Percentiles rank a stretch among this genome's conserved stretches.
Conservation (phyloP, 2,113 vertebrate species). For the Platysteira castanea region DNA sequence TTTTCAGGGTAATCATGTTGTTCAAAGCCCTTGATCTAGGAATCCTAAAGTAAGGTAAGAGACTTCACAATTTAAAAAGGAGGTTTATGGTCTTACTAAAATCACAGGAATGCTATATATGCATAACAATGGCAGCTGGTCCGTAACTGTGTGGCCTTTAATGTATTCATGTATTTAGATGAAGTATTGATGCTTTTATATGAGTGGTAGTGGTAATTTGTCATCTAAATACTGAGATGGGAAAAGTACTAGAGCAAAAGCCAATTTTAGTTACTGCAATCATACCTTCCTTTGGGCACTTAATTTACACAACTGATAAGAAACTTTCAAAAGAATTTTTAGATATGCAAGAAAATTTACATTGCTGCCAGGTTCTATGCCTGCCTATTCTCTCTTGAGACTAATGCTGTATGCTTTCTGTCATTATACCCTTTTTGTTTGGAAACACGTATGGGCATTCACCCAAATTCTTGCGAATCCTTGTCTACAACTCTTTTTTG, state of each 20-base stretch:
- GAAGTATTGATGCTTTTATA: not conserved
- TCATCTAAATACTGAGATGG: not conserved
- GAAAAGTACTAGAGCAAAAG: not conserved
- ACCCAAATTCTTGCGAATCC: not conserved
- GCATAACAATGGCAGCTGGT: not conserved
- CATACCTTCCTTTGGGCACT: not conserved
- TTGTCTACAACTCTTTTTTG: not conserved
- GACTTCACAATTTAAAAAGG: not conserved
- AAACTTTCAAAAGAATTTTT: not conserved
- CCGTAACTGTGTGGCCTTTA: not conserved
- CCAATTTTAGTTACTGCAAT: not conserved
- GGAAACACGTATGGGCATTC: not conserved
- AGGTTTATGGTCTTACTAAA: not conserved
- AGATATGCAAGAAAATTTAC: not conserved
- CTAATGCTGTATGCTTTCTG: fast-evolving
- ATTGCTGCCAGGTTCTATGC: not conserved
- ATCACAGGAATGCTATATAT: not conserved
- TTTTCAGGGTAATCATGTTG: not conserved
- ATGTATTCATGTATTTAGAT: not conserved
- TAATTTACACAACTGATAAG: not conserved
- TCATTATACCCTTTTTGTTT: not conserved
- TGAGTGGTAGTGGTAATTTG: not conserved
- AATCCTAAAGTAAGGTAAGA: not conserved
- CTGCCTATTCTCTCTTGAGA: not conserved
- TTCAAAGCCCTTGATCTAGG: not conserved